Evolutionary conservation across 1,140 invertebrate species (phyloP), one percentile per base, ranked within the genome.

Genomic region (Rhagoletis zephyria): DNA sequence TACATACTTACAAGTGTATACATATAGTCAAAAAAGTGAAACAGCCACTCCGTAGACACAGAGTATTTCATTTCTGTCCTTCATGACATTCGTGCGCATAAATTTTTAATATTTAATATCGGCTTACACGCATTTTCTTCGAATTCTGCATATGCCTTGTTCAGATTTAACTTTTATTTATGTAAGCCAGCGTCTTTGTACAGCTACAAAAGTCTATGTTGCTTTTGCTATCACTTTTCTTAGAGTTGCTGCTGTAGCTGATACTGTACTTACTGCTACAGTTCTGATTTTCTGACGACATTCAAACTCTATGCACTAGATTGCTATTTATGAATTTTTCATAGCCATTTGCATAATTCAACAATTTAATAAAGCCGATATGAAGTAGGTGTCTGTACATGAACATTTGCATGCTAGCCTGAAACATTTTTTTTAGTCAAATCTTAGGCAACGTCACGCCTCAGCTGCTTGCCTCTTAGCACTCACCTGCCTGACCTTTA

Each of bases 261-360:
- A 40, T 74, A 30, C 30, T 30, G 30, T 30, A 30, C 30, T 30
- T 30, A 30, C 30, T 30, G 30, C 30, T 30, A 30, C 30, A 30
- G 30, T 10, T 42, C 16, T 74, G 67, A 45, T 42, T 74, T 74
- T 70, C 30, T 48, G 9, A 30, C 42, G 10, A 5, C 1, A 12
- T 16, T 74, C 40, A 48, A 48, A 42, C 67, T 30, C 30, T 30
- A 74, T 42, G 67, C 67, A 74, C 3, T 48, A 74, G 67, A 74
- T 74, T 74, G 67, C 67, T 74, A 45, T 74, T 74, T 74, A 48
- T 74, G 40, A 10, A 74, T 74, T 45, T 74, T 74, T 74, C 67
- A 74, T 48, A 74, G 67, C 10, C 42, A 74, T 74, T 74, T 74
- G 67, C 67, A 74, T 74, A 74, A 74, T 74, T 74, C 67, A 74